Evolutionary conservation across 1,140 invertebrate species (phyloP).

Genomic region (Brachionus angularis): DNA sequence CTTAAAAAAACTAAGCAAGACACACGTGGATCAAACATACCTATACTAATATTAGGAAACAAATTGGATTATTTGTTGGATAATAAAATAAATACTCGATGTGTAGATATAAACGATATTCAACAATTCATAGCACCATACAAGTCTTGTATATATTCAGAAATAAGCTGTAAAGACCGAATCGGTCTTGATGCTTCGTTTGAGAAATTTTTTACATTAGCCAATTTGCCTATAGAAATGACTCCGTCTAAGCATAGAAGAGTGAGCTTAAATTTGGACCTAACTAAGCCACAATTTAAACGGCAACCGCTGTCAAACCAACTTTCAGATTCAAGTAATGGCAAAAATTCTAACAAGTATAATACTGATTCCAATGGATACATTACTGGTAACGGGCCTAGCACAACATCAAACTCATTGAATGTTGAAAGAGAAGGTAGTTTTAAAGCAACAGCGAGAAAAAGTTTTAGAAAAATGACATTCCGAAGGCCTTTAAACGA

Average conservation of each 20-base stretch:
- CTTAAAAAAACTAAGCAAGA: constrained; percentile 60
- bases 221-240: constrained; percentile 77
- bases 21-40: constrained; percentile 56
- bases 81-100: neutral
- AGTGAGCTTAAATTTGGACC: constrained; percentile 51
- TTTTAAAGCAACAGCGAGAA: constrained; percentile 44
- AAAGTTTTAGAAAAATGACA: constrained; percentile 63
- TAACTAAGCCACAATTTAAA: constrained; percentile 28
- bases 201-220: constrained; percentile 72
- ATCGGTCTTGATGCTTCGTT: constrained; percentile 74
- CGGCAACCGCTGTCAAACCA: neutral
- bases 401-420: neutral
- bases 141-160: constrained; percentile 30
- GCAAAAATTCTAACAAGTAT: neutral
- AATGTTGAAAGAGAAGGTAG: constrained; percentile 9
- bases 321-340: neutral
- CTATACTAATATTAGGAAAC: constrained; percentile 29
- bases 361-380: neutral
- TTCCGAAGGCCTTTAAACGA: constrained; percentile 74
- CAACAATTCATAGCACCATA: constrained; percentile 27
- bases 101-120: neutral
- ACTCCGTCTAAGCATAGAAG: constrained; percentile 73
- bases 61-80: constrained; percentile 32
- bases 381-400: neutral
- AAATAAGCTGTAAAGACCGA: constrained; percentile 60